Evolutionary conservation across 2,888 invertebrate genomes (phyloP).

Genomic region (Leucoma salicis): DNA sequence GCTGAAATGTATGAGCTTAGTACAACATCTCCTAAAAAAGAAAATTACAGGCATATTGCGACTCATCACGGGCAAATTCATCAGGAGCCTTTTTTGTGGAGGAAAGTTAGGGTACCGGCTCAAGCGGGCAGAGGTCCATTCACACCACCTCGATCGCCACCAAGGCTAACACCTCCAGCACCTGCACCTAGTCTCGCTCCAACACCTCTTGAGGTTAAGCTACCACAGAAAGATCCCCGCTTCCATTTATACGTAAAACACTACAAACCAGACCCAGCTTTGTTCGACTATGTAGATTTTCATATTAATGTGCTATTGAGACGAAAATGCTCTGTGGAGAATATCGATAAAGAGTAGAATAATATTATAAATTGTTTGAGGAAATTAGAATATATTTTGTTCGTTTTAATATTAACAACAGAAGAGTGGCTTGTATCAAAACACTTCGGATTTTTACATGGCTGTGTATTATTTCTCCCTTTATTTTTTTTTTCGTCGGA

Average conservation of each 20-base stretch:
- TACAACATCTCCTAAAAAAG: slow-evolving; percentile 23
- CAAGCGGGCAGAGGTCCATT: slow-evolving; percentile 59
- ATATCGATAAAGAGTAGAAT: slow-evolving; percentile 38
- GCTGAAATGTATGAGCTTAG: slow-evolving; percentile 75
- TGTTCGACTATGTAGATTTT: slow-evolving; percentile 70
- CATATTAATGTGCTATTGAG: slow-evolving; percentile 60
- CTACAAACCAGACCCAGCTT: slow-evolving; percentile 65
- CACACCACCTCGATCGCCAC: slow-evolving; percentile 36
- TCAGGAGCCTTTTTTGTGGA: slow-evolving; percentile 70
- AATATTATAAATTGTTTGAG: slow-evolving; percentile 13
- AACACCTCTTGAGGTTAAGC: slow-evolving; percentile 20
- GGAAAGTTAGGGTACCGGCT: slow-evolving; percentile 42
- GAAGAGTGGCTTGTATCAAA: slow-evolving; percentile 51
- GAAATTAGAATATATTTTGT: slow-evolving; percentile 28
- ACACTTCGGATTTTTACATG: slow-evolving; percentile 52
- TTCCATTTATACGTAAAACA: slow-evolving; percentile 68
- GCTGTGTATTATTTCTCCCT: slow-evolving; percentile 63
- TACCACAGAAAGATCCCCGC: slow-evolving; percentile 55
- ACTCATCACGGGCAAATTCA: slow-evolving; percentile 61
- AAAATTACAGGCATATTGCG: slow-evolving; percentile 47
- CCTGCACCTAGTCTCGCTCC: slow-evolving; percentile 45
- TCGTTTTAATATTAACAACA: slow-evolving; percentile 40
- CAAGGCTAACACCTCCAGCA: slow-evolving; percentile 20
- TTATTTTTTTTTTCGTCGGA: slow-evolving; percentile 70
- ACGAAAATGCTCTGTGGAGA: slow-evolving; percentile 59